Percentiles rank a stretch among this genome's conserved stretches.
Conservation (phyloP, 2,888 invertebrate genomes). For the Phengaris alcon region DNA sequence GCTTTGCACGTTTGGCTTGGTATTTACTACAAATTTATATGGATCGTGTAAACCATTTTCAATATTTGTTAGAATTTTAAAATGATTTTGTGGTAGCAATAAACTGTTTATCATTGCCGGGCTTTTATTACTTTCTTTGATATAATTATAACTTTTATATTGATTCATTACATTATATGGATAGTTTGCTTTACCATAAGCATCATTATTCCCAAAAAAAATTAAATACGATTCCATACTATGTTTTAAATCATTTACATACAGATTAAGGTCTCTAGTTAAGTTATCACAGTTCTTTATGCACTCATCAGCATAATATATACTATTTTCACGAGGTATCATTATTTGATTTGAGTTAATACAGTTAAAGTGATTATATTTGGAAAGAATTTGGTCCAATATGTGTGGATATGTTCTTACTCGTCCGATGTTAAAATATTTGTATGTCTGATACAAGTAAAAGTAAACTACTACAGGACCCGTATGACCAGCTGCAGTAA, state of each 20-base stretch:
- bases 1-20: no score
- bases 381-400: not conserved
- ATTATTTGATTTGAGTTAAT: slow-evolving; percentile 3
- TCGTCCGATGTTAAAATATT: not conserved
- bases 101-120: not conserved
- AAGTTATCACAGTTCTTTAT: not conserved
- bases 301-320: not conserved
- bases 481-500: not conserved
- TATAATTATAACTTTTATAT: not conserved
- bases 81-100: not conserved
- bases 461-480: not conserved
- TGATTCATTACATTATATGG: not conserved
- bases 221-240: not conserved
- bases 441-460: not conserved
- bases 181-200: not conserved
- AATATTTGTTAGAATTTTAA: not conserved
- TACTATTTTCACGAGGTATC: not conserved
- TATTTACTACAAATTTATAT: no score
- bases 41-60: not conserved
- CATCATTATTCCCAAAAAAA: not conserved
- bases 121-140: not conserved
- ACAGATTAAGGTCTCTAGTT: not conserved
- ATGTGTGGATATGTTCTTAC: not conserved
- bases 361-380: slow-evolving; percentile 7
- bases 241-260: not conserved